Percentiles rank a stretch among this genome's conserved stretches.
These are phyloP conservation scores for Mohoua ochrocephala DNA, from an alignment of 2,113 vertebrate genomes.

Conservation along the genomic window DNA sequence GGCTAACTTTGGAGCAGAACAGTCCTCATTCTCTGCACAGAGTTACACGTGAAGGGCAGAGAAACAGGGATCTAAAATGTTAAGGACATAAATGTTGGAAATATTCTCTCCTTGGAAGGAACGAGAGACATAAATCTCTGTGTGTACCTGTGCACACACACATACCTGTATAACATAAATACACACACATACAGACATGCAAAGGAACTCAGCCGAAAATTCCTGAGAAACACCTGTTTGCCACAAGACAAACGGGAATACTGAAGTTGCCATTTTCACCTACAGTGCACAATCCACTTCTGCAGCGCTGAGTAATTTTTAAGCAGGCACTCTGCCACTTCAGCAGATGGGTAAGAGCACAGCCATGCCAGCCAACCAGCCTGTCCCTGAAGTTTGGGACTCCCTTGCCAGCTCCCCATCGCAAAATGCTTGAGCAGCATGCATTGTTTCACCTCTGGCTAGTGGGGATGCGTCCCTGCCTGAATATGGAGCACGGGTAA, in stretches of 20 bases:
- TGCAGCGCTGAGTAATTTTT: not conserved
- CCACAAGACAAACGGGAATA: not conserved
- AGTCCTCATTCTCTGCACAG: not conserved
- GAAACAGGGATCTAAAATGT: not conserved
- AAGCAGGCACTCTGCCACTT: not conserved
- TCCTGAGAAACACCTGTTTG: not conserved
- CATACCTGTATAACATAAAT: not conserved
- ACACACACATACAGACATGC: rapidly evolving
- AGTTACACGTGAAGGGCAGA: not conserved
- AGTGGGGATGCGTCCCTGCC: not conserved
- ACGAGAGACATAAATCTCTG: not conserved
- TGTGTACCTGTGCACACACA: not conserved
- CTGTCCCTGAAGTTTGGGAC: not conserved
- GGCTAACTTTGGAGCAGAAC: rapidly evolving
- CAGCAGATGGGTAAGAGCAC: not conserved
- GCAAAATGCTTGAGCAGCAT: not conserved
- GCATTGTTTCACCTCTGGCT: not conserved
- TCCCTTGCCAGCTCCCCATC: not conserved
- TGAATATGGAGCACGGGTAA: not conserved
- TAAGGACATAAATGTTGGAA: not conserved
- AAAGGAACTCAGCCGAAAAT: not conserved
- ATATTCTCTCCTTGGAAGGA: not conserved
- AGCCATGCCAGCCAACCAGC: not conserved
- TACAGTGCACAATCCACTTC: not conserved
- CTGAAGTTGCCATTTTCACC: not conserved